Evolutionary conservation across 1,140 invertebrate genomes (phyloP).

Genomic region (Diprion similis): DNA sequence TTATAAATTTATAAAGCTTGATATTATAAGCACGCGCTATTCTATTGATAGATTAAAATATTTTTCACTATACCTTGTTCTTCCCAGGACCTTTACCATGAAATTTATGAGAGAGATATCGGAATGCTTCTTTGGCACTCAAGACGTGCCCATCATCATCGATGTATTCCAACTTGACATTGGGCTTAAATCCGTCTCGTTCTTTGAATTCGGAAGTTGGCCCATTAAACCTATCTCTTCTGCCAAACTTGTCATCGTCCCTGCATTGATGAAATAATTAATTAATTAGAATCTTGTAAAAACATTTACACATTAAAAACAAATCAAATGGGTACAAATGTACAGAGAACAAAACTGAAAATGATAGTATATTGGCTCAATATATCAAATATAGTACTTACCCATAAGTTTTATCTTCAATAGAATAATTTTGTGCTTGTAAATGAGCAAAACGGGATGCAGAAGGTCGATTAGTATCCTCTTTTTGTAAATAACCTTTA

Average conservation of each 20-base stretch:
- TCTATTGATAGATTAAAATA: slow-evolving; percentile 16
- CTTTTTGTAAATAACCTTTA: slow-evolving; percentile 94
- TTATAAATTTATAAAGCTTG: not conserved
- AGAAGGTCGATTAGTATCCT: slow-evolving; percentile 74
- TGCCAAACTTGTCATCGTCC: slow-evolving; percentile 83
- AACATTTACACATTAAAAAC: not conserved
- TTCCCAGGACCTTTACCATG: slow-evolving; percentile 99
- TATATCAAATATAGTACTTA: slow-evolving; percentile 54
- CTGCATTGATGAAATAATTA: slow-evolving; percentile 53
- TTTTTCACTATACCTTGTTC: slow-evolving; percentile 77
- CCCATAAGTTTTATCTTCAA: slow-evolving; percentile 93
- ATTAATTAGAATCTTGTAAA: not conserved
- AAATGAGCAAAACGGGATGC: slow-evolving; percentile 79
- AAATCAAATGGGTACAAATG: slow-evolving; percentile 21
- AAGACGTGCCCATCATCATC: slow-evolving; percentile 93
- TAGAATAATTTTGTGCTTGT: slow-evolving; percentile 92
- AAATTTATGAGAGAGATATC: slow-evolving; percentile 96
- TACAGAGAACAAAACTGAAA: slow-evolving; percentile 20
- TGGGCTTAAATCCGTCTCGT: slow-evolving; percentile 92
- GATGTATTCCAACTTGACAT: slow-evolving; percentile 97
- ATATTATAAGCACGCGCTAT: not conserved
- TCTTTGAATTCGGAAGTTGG: slow-evolving; percentile 94
- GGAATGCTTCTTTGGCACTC: slow-evolving; percentile 96
- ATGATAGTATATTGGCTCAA: slow-evolving; percentile 20
- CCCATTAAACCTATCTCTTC: slow-evolving; percentile 83